Conservation (phyloP, 2,113 vertebrate species). For the Turnix velox region DNA sequence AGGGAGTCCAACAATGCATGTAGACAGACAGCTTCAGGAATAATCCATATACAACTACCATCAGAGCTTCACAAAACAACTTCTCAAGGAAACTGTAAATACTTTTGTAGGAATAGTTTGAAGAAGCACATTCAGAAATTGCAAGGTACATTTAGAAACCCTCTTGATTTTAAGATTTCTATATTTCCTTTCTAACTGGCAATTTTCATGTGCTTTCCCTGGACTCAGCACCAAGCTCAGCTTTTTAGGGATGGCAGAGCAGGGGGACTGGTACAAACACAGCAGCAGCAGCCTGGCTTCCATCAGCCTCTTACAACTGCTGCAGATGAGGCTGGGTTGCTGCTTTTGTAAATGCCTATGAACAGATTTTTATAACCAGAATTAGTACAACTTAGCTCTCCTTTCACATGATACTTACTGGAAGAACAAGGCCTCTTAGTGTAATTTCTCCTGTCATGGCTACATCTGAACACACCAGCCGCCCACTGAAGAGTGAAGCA, state of each 20-base stretch:
- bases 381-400: not conserved
- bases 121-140: not conserved
- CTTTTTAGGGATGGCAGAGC: not conserved
- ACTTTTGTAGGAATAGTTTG: not conserved
- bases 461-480: slow-evolving; percentile 91
- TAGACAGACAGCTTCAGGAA: not conserved
- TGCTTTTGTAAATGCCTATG: not conserved
- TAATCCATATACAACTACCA: not conserved
- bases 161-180: not conserved
- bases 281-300: not conserved
- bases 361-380: not conserved
- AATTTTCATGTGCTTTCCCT: not conserved
- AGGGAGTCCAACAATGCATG: not conserved
- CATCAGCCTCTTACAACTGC: not conserved
- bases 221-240: not conserved
- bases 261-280: not conserved
- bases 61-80: not conserved
- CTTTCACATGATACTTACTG: slow-evolving; percentile 76
- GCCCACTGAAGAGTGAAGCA: slow-evolving; percentile 92
- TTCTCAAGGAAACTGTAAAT: not conserved
- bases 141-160: not conserved
- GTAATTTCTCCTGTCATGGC: slow-evolving; percentile 99
- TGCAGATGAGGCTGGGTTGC: not conserved
- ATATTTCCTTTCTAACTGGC: not conserved
- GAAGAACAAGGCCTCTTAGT: slow-evolving; percentile 92